Evolutionary conservation across 2,797 vertebrate genomes (phyloP).

Genomic region (Limosa lapponica): DNA sequence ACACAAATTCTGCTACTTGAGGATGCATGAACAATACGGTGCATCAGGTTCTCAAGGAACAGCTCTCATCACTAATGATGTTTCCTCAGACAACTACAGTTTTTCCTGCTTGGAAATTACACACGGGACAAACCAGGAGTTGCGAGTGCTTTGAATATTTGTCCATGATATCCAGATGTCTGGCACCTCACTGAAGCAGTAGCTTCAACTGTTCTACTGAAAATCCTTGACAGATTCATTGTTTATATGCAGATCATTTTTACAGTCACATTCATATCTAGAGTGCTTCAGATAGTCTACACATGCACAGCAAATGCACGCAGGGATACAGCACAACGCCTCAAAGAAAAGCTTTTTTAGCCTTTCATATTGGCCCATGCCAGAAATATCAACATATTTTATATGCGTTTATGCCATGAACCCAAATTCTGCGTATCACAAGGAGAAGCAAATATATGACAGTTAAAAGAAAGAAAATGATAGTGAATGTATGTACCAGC

Average conservation of each 20-base stretch:
- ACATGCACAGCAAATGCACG: background rate
- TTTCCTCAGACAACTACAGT: background rate
- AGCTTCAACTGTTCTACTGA: background rate
- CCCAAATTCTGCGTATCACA: background rate
- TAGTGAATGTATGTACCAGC: background rate
- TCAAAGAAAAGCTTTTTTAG: background rate
- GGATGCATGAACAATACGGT: background rate
- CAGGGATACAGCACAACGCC: background rate
- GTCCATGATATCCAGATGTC: constrained; percentile 27
- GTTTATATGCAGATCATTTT: background rate
- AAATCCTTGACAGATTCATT: background rate
- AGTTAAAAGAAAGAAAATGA: background rate
- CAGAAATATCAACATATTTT: background rate
- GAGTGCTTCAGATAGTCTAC: background rate
- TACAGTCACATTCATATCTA: background rate
- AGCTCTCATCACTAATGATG: background rate
- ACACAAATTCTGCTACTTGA: background rate
- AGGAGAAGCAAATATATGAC: background rate
- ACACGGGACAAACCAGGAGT: background rate
- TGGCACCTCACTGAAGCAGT: constrained; percentile 30
- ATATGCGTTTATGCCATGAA: background rate
- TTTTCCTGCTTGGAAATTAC: background rate
- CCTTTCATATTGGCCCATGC: background rate
- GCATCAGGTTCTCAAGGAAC: background rate
- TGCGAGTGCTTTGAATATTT: constrained; percentile 9